Evolutionary conservation across 1,140 invertebrate species (phyloP).

Genomic region (Leptinotarsa lineolata): DNA sequence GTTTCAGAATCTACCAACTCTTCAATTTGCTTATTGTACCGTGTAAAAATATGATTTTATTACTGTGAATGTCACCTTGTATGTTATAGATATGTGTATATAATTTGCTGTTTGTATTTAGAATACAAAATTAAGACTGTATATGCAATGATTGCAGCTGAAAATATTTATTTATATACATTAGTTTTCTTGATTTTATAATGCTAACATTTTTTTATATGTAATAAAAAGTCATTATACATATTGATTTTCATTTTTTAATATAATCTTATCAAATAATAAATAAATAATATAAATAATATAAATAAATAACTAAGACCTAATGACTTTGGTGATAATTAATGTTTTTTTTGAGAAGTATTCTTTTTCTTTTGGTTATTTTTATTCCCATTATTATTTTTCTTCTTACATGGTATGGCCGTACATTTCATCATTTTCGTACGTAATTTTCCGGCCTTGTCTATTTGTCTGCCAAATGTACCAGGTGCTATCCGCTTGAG

Average conservation of each 20-base stretch:
- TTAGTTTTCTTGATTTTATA: constrained; percentile 35
- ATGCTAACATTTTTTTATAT: constrained; percentile 38
- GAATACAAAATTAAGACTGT: constrained; percentile 52
- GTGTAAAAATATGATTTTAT: constrained; percentile 41
- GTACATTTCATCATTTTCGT: constrained; percentile 50
- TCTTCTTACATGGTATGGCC: constrained; percentile 49
- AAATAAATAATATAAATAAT: constrained; percentile 38
- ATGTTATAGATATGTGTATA: constrained; percentile 45
- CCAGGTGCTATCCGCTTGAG: constrained; percentile 47
- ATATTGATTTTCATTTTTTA: constrained; percentile 20
- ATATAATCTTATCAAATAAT: constrained; percentile 18
- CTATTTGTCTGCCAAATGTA: constrained; percentile 47
- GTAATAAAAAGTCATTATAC: constrained; percentile 33
- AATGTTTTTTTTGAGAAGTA: constrained; percentile 39
- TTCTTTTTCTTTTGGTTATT: constrained; percentile 29
- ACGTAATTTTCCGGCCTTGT: constrained; percentile 46
- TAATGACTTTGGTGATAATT: constrained; percentile 44
- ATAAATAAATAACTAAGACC: constrained; percentile 43
- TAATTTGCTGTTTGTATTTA: constrained; percentile 46
- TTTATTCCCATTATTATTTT: constrained; percentile 30
- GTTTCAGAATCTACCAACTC: not conserved
- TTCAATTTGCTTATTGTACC: constrained; percentile 39
- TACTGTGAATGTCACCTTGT: constrained; percentile 45
- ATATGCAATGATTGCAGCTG: constrained; percentile 47
- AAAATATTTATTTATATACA: constrained; percentile 49